Evolutionary conservation across 2,888 invertebrate genomes (phyloP), one percentile per base, ranked within the genome.

Genomic region (Ophraella communa): DNA sequence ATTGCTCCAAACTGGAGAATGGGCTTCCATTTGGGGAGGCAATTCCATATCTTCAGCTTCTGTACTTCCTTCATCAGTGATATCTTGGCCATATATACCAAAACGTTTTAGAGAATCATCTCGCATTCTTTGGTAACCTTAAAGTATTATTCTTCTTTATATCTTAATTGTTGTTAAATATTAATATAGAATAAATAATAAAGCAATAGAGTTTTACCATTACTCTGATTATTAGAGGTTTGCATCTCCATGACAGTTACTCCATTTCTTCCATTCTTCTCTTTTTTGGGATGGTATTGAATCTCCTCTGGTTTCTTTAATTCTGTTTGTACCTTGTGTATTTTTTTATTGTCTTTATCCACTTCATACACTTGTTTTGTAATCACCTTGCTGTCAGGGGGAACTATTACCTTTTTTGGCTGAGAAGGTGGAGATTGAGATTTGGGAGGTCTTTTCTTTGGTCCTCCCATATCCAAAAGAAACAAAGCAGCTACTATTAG

Each of bases 401-500:
- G 52, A 54, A 64, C 67, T 24, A 58, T 49, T n/a, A 58, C 62
- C 49, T 53, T 65, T 14, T 61, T 64, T 30, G 58, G 65, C 5
- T 68, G 24, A 54, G 65, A 49, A 8, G 67, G 44, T 56, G 69
- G 67, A 8, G 67, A 42, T 56, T 70, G 67, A 11, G 62, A 61
- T n/a, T 68, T 64, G 1, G 62, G 24, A n/a, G 83, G 80, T 56
- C 82, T 78, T 1, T 82, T 84, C 74, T 85, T 85, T 1, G 88
- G 88, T 0, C 86, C 87, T 77, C 86, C 87, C 62, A 91, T 83
- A 78, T 91, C 91, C 30, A 89, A 78, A 24, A 91, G 85, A 81
- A 91, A 91, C 1, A 91, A 81, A 0, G 88, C 85, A 0, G 89
- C 91, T 1, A 89, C 90, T 1, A 88, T 73, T 20, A 91, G 82